Base-by-base conservation (phyloP, 2,797 vertebrate genomes). In the Oophaga sylvatica region DNA sequence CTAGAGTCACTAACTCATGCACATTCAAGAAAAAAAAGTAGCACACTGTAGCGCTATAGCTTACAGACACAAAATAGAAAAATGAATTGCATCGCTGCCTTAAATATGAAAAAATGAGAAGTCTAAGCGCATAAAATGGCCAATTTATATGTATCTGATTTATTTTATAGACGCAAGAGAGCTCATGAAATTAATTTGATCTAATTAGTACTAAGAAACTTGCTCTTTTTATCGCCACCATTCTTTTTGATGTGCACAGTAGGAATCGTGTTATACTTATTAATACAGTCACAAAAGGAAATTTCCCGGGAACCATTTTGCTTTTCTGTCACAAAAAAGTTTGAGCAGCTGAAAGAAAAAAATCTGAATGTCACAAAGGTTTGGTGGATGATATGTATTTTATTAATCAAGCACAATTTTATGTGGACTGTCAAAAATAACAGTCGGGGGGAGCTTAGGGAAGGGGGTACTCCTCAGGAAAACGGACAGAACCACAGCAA, bases 201-300 rank as follows among this genome's bases (percentile, higher is more conserved):
- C 75, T 56, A 77, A 77, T 77, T 75, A 75, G 13, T 77, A 26
- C 75, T 10, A 77, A 77, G 41, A 75, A 53, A 5, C 11, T 12
- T 53, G 75, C 26, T 56, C 35, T 75, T 22, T 45, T 48, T 45
- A 53, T 77, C 22, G 75, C 45, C 48, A 6, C 75, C 22, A 9
- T 26, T 77, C 53, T 85, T 77, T 60, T 76, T 76, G 45, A 71
- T 59, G 48, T 77, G 75, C 75, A 77, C 75, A 77, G 75, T 56
- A 53, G 75, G 75, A 77, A n/a, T 15, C 75, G 26, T 77, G 75
- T 56, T 22, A 77, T 56, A 53, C 48, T 77, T 56, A 77, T 77
- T 77, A 77, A 77, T 77, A 77, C 22, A 26, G 75, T 77, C 75
- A 77, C 75, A 77, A 26, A 56, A 56, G 6, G n/a, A 77, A 53